Percentiles rank a stretch among this genome's conserved stretches.
Conservation (phyloP, 2,888 invertebrate species). For the Sepioteuthis lessoniana region DNA sequence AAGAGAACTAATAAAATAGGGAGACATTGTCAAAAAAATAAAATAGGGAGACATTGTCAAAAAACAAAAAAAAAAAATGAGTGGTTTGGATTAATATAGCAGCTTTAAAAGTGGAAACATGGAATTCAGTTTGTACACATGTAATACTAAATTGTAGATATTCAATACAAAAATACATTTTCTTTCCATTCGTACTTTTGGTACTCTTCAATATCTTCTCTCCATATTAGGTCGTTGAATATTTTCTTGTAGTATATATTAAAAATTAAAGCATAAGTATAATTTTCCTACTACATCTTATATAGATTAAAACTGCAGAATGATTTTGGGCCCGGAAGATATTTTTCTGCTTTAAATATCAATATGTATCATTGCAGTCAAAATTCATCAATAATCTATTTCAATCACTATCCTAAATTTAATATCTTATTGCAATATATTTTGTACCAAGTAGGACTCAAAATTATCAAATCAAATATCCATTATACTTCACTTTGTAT, state of each 20-base stretch:
- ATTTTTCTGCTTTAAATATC: not conserved
- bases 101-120: not conserved
- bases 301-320: not conserved
- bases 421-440: not conserved
- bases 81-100: not conserved
- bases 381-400: not conserved
- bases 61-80: not conserved
- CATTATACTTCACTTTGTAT: not conserved
- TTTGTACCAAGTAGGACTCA: not conserved
- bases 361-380: not conserved
- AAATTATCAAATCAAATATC: not conserved
- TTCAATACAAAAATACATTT: too few species aligned
- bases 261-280: not conserved
- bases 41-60: too few species aligned
- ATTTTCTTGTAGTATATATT: not conserved
- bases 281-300: not conserved
- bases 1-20: conserved; percentile 10
- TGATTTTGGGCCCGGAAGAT: not conserved
- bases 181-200: not conserved
- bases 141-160: too few species aligned
- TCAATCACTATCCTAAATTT: not conserved
- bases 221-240: not conserved
- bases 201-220: too few species aligned
- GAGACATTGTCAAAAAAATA: not conserved
- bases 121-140: not conserved